Base-by-base conservation (phyloP, 1,140 invertebrate genomes). In the Cherax destructor region DNA sequence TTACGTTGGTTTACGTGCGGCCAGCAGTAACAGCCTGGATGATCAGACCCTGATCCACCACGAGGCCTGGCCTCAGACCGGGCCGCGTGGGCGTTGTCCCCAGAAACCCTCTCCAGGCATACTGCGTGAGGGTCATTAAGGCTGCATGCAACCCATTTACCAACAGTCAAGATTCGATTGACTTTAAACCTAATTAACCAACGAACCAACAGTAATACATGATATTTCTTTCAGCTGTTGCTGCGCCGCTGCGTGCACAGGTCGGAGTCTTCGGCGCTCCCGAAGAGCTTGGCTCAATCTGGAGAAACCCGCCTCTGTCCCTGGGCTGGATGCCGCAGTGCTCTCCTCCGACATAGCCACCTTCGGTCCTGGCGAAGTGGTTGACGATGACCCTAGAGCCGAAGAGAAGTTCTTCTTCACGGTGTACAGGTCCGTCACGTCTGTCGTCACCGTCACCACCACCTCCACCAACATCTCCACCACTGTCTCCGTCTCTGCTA, bases 401-500 rank as follows among this genome's bases (percentile, higher is more conserved):
- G 9, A 13, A 16, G 61, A 65, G 5, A 86, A 52, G n/a, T 86
- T 86, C 76, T 78, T 86, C 81, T 72, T 84, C 7, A 78, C 74
- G 4, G 9, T 86, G 0, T 76, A 50, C 9, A 78, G n/a, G 41
- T 76, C 41, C 24, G 50, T 72, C 49, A 86, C 72, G 21, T 56
- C 74, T 3, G 52, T 49, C 2, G n/a, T 52, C n/a, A 86, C 85
- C 76, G 30, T 86, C 74, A 86, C 85, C 0, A 56, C 74, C n/a
- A 86, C 85, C 30, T 86, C 85, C 49, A 77, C 24, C 74, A 86
- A 86, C 76, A 56, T 21, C 72, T 76, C 41, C 41, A 41, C 74
- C 18, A 86, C 85, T 47, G 85, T 86, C 49, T 86, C 85, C 61
- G 85, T 72, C 24, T 77, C 49, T 0, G 85, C 85, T 61, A 41